Percentiles rank a stretch among this genome's conserved stretches.
Evolutionary conservation across 2,797 vertebrate species (phyloP).

Genomic region (Acanthurus lineatus): DNA sequence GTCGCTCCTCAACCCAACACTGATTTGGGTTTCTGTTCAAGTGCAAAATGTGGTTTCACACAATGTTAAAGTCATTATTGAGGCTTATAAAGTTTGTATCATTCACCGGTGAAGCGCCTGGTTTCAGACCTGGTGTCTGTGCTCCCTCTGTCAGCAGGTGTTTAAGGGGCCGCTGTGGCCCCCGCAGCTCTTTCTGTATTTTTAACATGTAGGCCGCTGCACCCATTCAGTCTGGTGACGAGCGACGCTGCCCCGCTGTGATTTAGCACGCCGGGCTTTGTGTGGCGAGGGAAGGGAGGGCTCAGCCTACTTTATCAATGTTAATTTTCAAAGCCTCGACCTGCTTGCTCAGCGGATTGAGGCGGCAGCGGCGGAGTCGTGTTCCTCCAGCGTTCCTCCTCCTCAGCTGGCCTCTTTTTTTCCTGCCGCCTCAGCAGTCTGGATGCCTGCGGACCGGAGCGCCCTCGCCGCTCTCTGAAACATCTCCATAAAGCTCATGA

Average conservation of each 20-base stretch:
- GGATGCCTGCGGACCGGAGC: constrained; percentile 30
- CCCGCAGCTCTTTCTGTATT: constrained; percentile 66
- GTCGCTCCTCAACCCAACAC: constrained; percentile 10
- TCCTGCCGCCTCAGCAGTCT: constrained; percentile 69
- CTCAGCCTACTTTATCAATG: constrained; percentile 81
- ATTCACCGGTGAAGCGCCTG: no score
- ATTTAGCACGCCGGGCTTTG: constrained; percentile 73
- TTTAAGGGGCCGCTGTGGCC: constrained; percentile 23
- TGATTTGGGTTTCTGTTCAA: constrained; percentile 11
- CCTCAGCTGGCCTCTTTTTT: constrained; percentile 66
- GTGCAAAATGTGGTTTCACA: constrained; percentile 1
- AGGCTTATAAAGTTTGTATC: neutral
- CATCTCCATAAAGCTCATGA: constrained; percentile 40
- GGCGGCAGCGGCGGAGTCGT: constrained; percentile 19
- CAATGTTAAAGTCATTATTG: constrained; percentile 1
- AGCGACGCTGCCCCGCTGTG: constrained; percentile 64
- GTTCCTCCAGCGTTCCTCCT: constrained; percentile 59
- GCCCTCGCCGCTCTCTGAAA: constrained; percentile 15
- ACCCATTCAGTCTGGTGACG: constrained; percentile 71
- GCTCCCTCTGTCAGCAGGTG: constrained; percentile 64
- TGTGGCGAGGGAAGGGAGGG: constrained; percentile 34
- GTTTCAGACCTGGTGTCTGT: constrained; percentile 24
- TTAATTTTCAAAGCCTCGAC: constrained; percentile 77
- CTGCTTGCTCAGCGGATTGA: constrained; percentile 77
- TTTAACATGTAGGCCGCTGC: constrained; percentile 82